Evolutionary conservation across 37 sponge, comb jelly and placozoan species (phyloP), one percentile per base, ranked within the genome.

Genomic region (Cladorhizidae sp.): DNA sequence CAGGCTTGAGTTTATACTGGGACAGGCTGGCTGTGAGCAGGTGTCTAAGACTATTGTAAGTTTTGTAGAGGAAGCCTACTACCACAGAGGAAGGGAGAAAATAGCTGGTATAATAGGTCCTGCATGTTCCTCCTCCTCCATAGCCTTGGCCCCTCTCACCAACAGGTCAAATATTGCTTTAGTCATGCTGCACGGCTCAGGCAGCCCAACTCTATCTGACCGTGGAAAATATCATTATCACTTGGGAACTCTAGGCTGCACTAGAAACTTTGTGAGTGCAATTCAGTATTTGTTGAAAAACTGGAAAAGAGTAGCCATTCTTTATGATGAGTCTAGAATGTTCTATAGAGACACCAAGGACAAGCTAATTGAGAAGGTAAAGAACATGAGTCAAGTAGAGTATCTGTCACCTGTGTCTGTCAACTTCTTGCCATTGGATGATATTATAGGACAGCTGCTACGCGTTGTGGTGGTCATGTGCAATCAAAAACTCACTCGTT

Each of bases 101-200:
- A 18, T 81, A 2, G 57, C 39, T 17, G 85, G 85, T 8, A 70
- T 69, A 8, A 52, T 84, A 26, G 85, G 85, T 40, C 85, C 85
- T 18, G 69, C 56, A 7, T 84, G 85, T 50, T 84, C 85, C 2
- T 21, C 29, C 8, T 75, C 85, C 0, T 23, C 70, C n/a, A n/a
- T 69, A 68, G 37, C 33, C 0, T 25, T 84, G 7, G 28, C 70
- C 29, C n/a, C 69, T 23, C 38, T 77, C 21, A 26, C 40, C 39
- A 68, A 41, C 43, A 57, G 50, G 8, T 51, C 68, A 20, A 70
- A 84, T 25, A 54, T 70, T 1, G 25, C 38, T 28, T 9, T 84
- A 32, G 58, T 76, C 20, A 76, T 37, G 21, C 21, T 84, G 29
- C 85, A 84, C 33, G 49, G 22, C 0, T 52, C 85, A 67, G 70